Evolutionary conservation across 2,888 invertebrate species (phyloP), one percentile per base, ranked within the genome.

Genomic region (Dolichopus griseipennis): DNA sequence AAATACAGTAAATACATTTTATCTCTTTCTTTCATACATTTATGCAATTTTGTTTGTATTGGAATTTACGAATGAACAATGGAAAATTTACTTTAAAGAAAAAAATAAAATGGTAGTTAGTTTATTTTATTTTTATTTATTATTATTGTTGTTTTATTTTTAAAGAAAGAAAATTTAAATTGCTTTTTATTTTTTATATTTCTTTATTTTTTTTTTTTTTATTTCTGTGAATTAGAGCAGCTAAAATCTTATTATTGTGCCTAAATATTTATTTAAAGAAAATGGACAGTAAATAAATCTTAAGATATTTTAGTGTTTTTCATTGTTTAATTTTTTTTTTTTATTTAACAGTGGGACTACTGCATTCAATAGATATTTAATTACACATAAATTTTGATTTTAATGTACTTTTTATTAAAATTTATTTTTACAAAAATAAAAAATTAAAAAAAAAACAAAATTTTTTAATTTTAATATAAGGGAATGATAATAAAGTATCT

Each of bases 341-440:
- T 37, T 37, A 37, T 12, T 10, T 27, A 37, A 10, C 12, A 37
- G 37, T 7, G 37, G 37, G 37, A 37, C 12, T 52, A 37, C 12
- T 52, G 52, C 52, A 52, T 52, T 52, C 52, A 52, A 52, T 52
- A 52, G 15, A 18, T 12, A 52, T 52, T 52, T 52, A 52, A 52
- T 52, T 52, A 52, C 52, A 52, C 52, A 52, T 52, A 52, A 52
- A 52, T 52, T 52, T 52, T 52, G 52, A 52, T 52, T 52, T 52
- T 52, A 52, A 52, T 52, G 52, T 52, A 52, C 6, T 52, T 52
- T 52, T 52, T n/a, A 52, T 52, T 52, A n/a, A 52, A 52, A 52
- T 52, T 52, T 52, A 6, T 52, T 52, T n/a, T 37, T 10, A 37
- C 8, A 12, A 37, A 37, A n/a, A n/a, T n/a, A n/a, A n/a, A n/a